Percentiles rank a stretch among this genome's conserved stretches.
Conservation (phyloP, 2,797 vertebrate genomes). For the Erethizon dorsatum region DNA sequence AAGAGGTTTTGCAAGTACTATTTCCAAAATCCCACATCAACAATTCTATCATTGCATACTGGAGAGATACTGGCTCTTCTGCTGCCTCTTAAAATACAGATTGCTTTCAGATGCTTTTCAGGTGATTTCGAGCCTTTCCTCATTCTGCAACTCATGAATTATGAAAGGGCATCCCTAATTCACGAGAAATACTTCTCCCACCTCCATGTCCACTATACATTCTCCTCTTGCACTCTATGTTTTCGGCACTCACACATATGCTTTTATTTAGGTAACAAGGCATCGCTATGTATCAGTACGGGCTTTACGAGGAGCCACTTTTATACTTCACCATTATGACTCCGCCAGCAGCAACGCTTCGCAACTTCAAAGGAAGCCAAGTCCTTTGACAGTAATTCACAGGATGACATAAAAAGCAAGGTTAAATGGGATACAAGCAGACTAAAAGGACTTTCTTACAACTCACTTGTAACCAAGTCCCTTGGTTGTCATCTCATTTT, state of each 20-base stretch:
- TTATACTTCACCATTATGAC: slow-evolving; percentile 40
- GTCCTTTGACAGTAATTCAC: slow-evolving; percentile 71
- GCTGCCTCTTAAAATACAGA: slow-evolving; percentile 64
- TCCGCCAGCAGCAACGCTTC: background rate
- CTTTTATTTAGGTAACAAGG: slow-evolving; percentile 56
- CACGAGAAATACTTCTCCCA: slow-evolving; percentile 68
- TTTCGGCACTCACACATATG: background rate
- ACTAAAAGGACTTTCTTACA: slow-evolving; percentile 70
- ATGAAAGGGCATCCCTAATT: slow-evolving; percentile 78
- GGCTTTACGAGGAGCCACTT: slow-evolving; percentile 43
- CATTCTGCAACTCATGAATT: slow-evolving; percentile 66
- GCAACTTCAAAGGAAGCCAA: slow-evolving; percentile 55
- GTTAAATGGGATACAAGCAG: slow-evolving; percentile 68
- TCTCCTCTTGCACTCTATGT: background rate
- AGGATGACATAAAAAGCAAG: slow-evolving; percentile 70
- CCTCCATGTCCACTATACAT: slow-evolving; percentile 54
- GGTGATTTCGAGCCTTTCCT: slow-evolving; percentile 71
- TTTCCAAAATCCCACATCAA: slow-evolving; percentile 42
- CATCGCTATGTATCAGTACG: background rate
- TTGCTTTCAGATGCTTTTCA: slow-evolving; percentile 73
- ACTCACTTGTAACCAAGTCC: slow-evolving; percentile 72
- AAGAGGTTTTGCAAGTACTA: slow-evolving; percentile 20
- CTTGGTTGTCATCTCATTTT: slow-evolving; percentile 74
- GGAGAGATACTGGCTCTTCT: slow-evolving; percentile 21
- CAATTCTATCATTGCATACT: background rate